phyloP scores from a whole-genome alignment of 1,140 invertebrate genomes.

The Ptiloglossa arizonensis region DNA sequence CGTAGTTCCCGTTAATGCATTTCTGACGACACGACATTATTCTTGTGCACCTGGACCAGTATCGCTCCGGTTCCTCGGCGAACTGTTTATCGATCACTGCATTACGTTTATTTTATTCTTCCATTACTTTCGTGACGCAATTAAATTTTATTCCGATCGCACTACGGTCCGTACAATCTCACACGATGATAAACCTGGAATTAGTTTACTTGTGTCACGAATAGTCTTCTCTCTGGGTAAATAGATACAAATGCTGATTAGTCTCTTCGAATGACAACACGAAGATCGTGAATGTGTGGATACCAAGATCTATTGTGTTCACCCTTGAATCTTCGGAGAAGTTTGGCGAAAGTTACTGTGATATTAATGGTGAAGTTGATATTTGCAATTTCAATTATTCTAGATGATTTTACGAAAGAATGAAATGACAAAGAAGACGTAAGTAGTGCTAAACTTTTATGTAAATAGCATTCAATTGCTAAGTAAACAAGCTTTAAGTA shows the following conservation, averaged over 20 bases:
- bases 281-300: neutral
- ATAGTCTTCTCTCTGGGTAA: neutral
- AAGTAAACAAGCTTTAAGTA: neutral
- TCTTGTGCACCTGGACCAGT: constrained; percentile 8
- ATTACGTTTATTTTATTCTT: neutral
- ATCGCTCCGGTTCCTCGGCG: neutral
- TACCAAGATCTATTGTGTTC: too few species aligned
- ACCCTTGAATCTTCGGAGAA: too few species aligned
- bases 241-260: neutral
- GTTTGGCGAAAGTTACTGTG: too few species aligned
- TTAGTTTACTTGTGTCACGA: too few species aligned
- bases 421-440: neutral
- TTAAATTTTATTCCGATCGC: neutral
- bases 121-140: neutral
- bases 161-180: neutral
- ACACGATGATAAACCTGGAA: too few species aligned
- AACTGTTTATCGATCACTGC: neutral
- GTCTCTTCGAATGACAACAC: neutral
- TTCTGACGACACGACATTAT: neutral
- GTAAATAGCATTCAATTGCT: too few species aligned
- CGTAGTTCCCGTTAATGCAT: constrained; percentile 43
- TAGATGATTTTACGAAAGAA: too few species aligned
- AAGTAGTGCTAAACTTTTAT: neutral
- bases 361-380: too few species aligned
- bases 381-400: too few species aligned